Percentiles rank a stretch among this genome's conserved stretches.
Conservation (phyloP, 1,140 invertebrate species). For the Choristoneura fumiferana region DNA sequence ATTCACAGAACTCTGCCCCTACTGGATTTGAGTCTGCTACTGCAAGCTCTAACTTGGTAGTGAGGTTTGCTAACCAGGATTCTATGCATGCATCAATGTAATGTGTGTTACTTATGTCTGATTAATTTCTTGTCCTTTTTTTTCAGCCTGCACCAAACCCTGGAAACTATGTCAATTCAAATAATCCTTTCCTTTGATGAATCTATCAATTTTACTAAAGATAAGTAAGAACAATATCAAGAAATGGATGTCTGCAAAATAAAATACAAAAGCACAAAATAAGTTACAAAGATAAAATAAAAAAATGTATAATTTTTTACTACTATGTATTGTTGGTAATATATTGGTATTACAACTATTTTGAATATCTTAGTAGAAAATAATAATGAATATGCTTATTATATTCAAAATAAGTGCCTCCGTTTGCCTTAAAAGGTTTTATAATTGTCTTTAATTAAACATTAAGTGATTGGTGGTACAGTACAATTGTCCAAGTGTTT, state of each 20-base stretch:
- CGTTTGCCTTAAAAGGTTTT: conserved; percentile 59
- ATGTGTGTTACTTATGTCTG: no score
- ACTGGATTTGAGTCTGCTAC: no score
- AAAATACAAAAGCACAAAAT: conserved; percentile 52
- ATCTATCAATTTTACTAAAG: conserved; percentile 3
- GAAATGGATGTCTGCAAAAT: conserved; percentile 49
- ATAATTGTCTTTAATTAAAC: conserved; percentile 26
- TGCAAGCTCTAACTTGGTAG: neutral
- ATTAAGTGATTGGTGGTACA: neutral
- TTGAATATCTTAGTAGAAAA: neutral
- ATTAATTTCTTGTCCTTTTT: conserved; percentile 22
- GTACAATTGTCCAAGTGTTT: conserved; percentile 3
- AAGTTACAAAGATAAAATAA: conserved; percentile 59
- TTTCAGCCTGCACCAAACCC: conserved; percentile 64
- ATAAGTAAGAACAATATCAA: conserved; percentile 35
- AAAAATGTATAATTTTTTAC: conserved; percentile 27
- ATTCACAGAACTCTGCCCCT: no score
- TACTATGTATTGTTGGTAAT: conserved; percentile 6
- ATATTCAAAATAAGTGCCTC: conserved; percentile 66
- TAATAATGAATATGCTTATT: conserved; percentile 37
- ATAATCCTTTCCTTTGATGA: conserved; percentile 70
- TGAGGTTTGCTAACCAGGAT: no score
- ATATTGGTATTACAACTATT: conserved; percentile 17
- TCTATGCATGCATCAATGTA: no score
- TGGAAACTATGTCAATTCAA: conserved; percentile 57